Base-by-base conservation (phyloP, 2,113 vertebrate species). In the Passer domesticus region DNA sequence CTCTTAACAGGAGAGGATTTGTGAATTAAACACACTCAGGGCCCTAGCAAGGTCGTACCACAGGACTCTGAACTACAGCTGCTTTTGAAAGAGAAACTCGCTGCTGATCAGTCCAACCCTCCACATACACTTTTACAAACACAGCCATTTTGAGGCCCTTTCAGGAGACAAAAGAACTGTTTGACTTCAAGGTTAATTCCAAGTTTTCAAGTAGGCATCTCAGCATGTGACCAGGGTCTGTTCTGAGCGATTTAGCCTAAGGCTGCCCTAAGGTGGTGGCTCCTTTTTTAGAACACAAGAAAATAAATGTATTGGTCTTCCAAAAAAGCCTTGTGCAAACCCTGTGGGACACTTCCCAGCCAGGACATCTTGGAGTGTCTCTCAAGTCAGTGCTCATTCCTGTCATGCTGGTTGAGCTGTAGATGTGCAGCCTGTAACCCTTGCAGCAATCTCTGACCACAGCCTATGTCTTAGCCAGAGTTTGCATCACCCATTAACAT, bases 1-100 rank as follows among this genome's bases (percentile, higher is more conserved):
- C 79, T 87, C 89, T 60, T 72, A 95, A 84, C 60, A 53, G 49
- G 69, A 75, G 73, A 83, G 83, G 53, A 94, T 95, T 89, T 92
- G 80, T 95, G 92, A 93, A 84, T 95, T 86, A 95, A 90, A 68
- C 55, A 79, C 53, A 8, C 46, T 27, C 77, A 59, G 5, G 37
- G 52, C 52, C 41, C 53, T n/a, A 82, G 64, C 83, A 83, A 94
- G 90, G 86, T 93, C 53, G 7, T 81, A 87, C 31, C 64, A 41
- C 41, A 49, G 73, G 44, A 72, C 68, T 91, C 82, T 52, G 68
- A 90, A 74, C 33, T 76, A 18, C 31, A 50, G 47, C 60, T 87
- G 79, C 79, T 90, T 86, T 75, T 75, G 67, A 83, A 81, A 78
- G 52, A 70, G 80, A 72, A 87, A 66, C 86, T 90, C n/a, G 9